Base-by-base conservation (phyloP, 2,888 invertebrate species). In the Dermolepida albohirtum region DNA sequence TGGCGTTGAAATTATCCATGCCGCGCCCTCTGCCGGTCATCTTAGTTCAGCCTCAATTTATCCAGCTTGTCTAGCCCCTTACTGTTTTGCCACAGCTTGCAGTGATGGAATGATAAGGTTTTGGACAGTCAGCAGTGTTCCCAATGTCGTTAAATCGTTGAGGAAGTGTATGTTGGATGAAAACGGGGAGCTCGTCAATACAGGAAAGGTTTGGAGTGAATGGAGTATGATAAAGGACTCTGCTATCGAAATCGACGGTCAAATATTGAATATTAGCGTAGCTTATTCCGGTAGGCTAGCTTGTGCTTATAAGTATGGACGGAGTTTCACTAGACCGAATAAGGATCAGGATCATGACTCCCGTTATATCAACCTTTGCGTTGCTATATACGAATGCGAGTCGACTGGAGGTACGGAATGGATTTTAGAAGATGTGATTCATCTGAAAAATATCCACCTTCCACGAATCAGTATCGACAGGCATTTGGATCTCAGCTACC, bases 331-430 rank as follows among this genome's bases (percentile, higher is more conserved):
- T 0, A 86, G 95, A 0, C 91, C 91, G 0, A 92, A 92, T 52
- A 73, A 74, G 63, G 75, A 76, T 57, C 71, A 72, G 51, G 90
- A 92, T 81, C 90, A 90, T 0, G 90, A 92, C 70, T 93, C 93
- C 0, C 88, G 95, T 65, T 96, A 92, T 81, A 94, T 96, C 22
- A 95, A 96, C 81, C 86, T 96, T 0, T 93, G 94, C 83, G 96
- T 99, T 6, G 96, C 97, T 50, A 97, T 99, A 72, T 98, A 97
- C 84, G 99, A 99, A 82, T 99, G 99, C 82, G 99, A 99, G 85
- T 98, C 98, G 73, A 97, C 97, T 5, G 99, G 97, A 55, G 98
- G 95, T 67, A 92, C 92, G 43, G 93, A 93, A 78, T 98, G 98
- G 98, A 87, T 97, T 50, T 85, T 97, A 10, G 98, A 98, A 81